Conservation (phyloP, 2,888 invertebrate genomes). For the Pegoplata infirma region DNA sequence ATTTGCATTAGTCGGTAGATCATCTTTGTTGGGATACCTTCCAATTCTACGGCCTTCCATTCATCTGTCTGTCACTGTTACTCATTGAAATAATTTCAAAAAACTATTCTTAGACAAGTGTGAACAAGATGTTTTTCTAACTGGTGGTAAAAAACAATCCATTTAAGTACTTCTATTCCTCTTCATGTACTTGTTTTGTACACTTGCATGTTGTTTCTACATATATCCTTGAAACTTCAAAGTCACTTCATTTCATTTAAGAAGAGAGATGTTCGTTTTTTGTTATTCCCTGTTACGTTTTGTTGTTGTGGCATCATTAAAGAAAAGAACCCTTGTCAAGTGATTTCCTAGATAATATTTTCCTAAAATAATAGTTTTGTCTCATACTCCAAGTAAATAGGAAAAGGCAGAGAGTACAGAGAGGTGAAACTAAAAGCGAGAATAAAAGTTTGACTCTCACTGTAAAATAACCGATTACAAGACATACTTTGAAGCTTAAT, state of each 20-base stretch:
- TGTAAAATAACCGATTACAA: too few relatives aligned
- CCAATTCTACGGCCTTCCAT: too few relatives aligned
- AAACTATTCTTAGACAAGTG: conserved; percentile 71
- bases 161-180: conserved; percentile 39
- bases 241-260: conserved; percentile 67
- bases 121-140: conserved; percentile 77
- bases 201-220: conserved; percentile 11
- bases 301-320: conserved; percentile 69
- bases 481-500: too few relatives aligned
- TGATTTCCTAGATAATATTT: conserved; percentile 64
- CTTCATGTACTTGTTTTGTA: conserved; percentile 31
- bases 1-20: too few relatives aligned
- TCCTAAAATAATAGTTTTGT: conserved; percentile 63
- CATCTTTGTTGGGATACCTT: not conserved
- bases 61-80: not conserved
- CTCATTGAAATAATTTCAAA: conserved; percentile 52
- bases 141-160: conserved; percentile 59
- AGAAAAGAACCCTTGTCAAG: conserved; percentile 76
- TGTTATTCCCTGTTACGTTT: not conserved
- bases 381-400: conserved; percentile 20
- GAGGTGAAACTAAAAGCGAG: too few relatives aligned
- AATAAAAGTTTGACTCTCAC: too few relatives aligned
- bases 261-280: conserved; percentile 34
- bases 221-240: conserved; percentile 67
- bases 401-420: conserved; percentile 17